phyloP scores from a whole-genome alignment of 1,140 invertebrate species.

The Anoplolepis gracilipes region DNA sequence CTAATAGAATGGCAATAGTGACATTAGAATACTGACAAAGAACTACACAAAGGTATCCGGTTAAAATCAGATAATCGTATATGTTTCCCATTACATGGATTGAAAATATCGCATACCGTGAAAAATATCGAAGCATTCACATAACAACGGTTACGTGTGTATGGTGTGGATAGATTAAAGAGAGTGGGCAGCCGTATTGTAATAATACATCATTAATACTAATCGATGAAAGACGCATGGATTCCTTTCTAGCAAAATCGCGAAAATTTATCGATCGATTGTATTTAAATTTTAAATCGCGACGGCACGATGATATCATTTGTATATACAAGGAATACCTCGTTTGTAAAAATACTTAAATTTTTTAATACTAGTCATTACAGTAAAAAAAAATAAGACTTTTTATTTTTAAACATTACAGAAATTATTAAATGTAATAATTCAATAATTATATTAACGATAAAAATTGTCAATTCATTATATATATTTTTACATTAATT shows the following conservation, averaged over 20 bases:
- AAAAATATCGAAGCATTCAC: conserved; percentile 43
- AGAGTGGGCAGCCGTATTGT: conserved; percentile 11
- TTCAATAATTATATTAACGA: neutral
- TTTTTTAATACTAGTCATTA: neutral
- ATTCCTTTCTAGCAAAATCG: neutral
- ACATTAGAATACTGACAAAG: neutral
- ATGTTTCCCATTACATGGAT: neutral
- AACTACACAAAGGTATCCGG: neutral
- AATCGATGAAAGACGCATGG: conserved; percentile 14
- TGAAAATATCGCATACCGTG: neutral
- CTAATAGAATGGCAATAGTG: neutral
- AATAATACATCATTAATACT: conserved; percentile 22
- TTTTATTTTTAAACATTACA: neutral
- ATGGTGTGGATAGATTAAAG: conserved; percentile 30
- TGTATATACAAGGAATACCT: neutral
- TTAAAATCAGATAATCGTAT: conserved; percentile 27
- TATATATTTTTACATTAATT: conserved; percentile 11
- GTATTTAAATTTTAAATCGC: conserved; percentile 55
- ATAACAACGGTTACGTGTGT: conserved; percentile 4
- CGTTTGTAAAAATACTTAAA: neutral
- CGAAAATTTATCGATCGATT: conserved; percentile 19
- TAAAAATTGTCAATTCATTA: neutral
- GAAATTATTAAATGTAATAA: neutral
- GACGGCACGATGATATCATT: neutral
- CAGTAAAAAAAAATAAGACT: neutral